Base-by-base conservation (phyloP, 1,140 invertebrate genomes). In the Callitettix versicolor region DNA sequence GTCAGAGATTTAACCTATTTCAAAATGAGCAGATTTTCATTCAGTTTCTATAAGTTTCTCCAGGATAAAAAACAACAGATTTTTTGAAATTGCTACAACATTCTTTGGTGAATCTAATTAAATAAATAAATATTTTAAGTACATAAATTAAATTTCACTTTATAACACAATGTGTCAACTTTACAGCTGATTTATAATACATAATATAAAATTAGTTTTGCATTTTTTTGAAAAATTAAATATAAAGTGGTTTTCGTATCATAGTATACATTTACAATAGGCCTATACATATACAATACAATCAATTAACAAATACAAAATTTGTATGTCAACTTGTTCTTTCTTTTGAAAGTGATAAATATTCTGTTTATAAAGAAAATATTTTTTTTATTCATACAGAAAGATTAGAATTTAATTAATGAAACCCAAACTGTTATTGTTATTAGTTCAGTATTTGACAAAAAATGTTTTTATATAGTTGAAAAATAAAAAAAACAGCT, bases 71-170 rank as follows among this genome's bases (percentile, higher is more conserved):
- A 6, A 9, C 26, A 47, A n/a, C 41, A 47, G 11, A 6, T 11
- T 24, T 22, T 18, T 24, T 11, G 26, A 47, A 11, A 22, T 43
- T 5, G 7, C 44, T 24, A 47, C 44, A 47, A 47, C 21, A 15
- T 47, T 47, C 44, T 47, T 47, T 47, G 44, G 44, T 47, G 44
- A 22, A 5, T 47, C 21, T 47, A 47, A 43, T 43, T 9, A 7
- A 43, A 43, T 43, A 11, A 11, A 9, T 43, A 18, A 43, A 43
- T 43, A n/a, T 9, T 43, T 9, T 43, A 43, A 18, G 18, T 43
- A n/a, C 9, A 43, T 6, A 43, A 17, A 43, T 6, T 6, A 17
- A 43, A n/a, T 9, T 43, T 43, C 9, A 9, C 9, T 9, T 43
- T 43, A 7, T 17, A 9, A 11, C 17, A 18, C 6, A n/a, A n/a